phyloP scores from a whole-genome alignment of 2,113 vertebrate species.

The Crotalus helleri region DNA sequence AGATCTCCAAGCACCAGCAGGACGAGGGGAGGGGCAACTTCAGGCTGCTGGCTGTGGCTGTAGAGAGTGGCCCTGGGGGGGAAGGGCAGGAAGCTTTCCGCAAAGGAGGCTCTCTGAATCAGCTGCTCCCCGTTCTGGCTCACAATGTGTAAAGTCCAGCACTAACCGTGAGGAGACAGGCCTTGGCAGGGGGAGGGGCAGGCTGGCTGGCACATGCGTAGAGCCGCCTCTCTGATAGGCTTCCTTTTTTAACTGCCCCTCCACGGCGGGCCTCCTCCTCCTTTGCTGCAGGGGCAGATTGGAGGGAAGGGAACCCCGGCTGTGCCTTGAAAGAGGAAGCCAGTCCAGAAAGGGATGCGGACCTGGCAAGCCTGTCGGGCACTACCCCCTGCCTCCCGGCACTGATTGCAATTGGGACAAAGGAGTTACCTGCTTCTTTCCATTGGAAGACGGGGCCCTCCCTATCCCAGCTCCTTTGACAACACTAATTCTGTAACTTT shows the following conservation, averaged over 20 bases:
- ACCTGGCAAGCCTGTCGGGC: not conserved
- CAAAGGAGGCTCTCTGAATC: constrained; percentile 26
- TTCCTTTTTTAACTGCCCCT: no score
- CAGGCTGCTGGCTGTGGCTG: constrained; percentile 71
- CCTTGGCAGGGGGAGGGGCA: not conserved
- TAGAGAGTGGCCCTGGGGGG: constrained; percentile 60
- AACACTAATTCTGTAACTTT: not conserved
- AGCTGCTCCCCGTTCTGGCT: not conserved
- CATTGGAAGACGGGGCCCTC: not conserved
- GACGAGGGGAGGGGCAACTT: constrained; percentile 69
- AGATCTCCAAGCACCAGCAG: constrained; percentile 61
- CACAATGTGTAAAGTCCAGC: constrained; percentile 37
- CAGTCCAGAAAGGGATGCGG: not conserved
- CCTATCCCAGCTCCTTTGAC: no score
- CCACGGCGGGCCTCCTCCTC: not conserved
- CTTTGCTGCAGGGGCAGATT: not conserved
- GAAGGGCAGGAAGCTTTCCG: constrained; percentile 35
- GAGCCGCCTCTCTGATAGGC: not conserved
- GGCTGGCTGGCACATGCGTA: not conserved
- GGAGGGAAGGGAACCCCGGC: constrained; percentile 29
- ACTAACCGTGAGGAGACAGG: constrained; percentile 48
- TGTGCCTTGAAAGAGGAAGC: not conserved
- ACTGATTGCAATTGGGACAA: not conserved
- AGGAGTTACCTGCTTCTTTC: not conserved
- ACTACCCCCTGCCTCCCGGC: not conserved